phyloP scores from a whole-genome alignment of 2,888 invertebrate species.

The Dastarcus helophoroides region DNA sequence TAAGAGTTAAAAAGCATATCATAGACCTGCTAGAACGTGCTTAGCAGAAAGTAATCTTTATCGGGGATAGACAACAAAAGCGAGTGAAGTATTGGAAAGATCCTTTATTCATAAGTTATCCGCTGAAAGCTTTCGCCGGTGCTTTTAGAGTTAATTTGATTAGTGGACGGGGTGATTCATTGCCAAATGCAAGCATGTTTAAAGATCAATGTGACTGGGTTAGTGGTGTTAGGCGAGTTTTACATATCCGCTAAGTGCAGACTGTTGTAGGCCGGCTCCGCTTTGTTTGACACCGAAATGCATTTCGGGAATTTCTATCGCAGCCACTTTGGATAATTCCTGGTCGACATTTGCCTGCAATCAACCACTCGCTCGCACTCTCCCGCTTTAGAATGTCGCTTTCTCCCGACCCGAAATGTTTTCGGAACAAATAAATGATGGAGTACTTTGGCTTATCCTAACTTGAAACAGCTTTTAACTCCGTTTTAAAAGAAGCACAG shows the following conservation, averaged over 20 bases:
- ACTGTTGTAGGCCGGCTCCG: constrained; percentile 27
- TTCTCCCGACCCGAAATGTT: background rate
- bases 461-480: too few species aligned
- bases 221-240: constrained; percentile 19
- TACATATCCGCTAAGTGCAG: constrained; percentile 30
- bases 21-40: too few species aligned
- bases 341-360: background rate
- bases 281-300: constrained; percentile 29
- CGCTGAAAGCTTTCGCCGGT: constrained; percentile 27
- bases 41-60: too few species aligned
- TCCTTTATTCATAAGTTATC: constrained; percentile 22
- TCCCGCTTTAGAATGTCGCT: background rate
- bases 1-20: too few species aligned
- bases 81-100: too few species aligned
- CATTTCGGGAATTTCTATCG: constrained; percentile 20
- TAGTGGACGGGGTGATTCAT: constrained; percentile 29
- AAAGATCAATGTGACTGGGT: constrained; percentile 13
- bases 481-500: too few species aligned
- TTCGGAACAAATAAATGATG: too few species aligned
- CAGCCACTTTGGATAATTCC: background rate
- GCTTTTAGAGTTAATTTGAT: constrained; percentile 32
- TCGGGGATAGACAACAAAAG: too few species aligned
- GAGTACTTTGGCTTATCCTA: too few species aligned
- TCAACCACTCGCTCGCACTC: background rate
- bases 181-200: constrained; percentile 26